Conservation (phyloP, 2,888 invertebrate genomes). For the Ennomos quercinarius region DNA sequence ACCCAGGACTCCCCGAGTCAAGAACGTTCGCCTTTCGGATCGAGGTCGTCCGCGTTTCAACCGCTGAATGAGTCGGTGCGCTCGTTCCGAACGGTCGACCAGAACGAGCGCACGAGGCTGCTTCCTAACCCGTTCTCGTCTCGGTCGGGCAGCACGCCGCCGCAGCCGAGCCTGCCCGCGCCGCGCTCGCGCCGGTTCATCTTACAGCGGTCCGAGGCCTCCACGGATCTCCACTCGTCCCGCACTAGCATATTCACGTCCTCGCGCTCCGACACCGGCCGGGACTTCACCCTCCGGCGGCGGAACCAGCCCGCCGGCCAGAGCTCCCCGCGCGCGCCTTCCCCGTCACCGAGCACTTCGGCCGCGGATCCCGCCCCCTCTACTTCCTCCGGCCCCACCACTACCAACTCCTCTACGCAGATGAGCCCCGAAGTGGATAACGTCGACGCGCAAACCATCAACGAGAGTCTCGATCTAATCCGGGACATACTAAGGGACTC, state of each 20-base stretch:
- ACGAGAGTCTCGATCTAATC: constrained; percentile 77
- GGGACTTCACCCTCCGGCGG: constrained; percentile 16
- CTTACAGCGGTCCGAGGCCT: constrained; percentile 34
- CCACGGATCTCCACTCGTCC: constrained; percentile 43
- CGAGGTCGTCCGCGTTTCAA: constrained; percentile 75
- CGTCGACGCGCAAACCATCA: constrained; percentile 74
- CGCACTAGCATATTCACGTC: constrained; percentile 75
- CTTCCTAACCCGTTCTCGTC: constrained; percentile 77
- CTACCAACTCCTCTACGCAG: constrained; percentile 65
- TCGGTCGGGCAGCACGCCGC: constrained; percentile 41
- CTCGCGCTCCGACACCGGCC: constrained; percentile 33
- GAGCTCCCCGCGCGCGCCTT: constrained; percentile 30
- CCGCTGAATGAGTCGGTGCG: constrained; percentile 64
- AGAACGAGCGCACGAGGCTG: constrained; percentile 63
- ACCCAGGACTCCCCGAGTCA: constrained; percentile 54
- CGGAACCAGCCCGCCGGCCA: constrained; percentile 10
- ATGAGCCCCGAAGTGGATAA: constrained; percentile 61
- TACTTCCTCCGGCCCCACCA: constrained; percentile 43
- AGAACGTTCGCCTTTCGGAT: constrained; percentile 67
- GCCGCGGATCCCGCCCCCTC: constrained; percentile 39
- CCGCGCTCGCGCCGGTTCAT: constrained; percentile 49
- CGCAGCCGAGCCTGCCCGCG: constrained; percentile 35
- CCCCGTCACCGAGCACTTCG: constrained; percentile 26
- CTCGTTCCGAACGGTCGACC: constrained; percentile 61
- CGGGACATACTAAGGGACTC: constrained; percentile 80